phyloP scores from a whole-genome alignment of 2,888 invertebrate genomes.

The Craniophora ligustri region DNA sequence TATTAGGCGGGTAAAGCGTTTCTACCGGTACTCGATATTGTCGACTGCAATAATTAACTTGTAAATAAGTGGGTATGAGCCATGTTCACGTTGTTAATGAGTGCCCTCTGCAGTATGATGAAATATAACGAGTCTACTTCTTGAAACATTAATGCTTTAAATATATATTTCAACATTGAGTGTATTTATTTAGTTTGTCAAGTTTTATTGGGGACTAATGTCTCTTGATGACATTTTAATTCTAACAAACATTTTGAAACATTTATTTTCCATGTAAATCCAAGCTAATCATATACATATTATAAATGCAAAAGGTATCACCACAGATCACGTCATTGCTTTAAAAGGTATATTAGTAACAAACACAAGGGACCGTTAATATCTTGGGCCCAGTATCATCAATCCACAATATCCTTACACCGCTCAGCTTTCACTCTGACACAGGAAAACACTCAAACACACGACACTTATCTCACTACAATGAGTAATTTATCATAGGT shows the following conservation, averaged over 20 bases:
- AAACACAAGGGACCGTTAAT: slow-evolving; percentile 45
- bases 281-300: neutral
- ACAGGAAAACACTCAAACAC: slow-evolving; percentile 83
- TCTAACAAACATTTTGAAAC: slow-evolving; percentile 44
- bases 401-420: slow-evolving; percentile 72
- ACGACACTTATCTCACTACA: slow-evolving; percentile 84
- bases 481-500: slow-evolving; percentile 86
- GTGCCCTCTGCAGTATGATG: slow-evolving; percentile 42
- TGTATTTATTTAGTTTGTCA: slow-evolving; percentile 34
- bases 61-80: slow-evolving; percentile 54
- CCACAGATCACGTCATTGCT: slow-evolving; percentile 22
- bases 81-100: slow-evolving; percentile 43
- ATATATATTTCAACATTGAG: slow-evolving; percentile 22
- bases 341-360: slow-evolving; percentile 33
- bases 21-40: slow-evolving; percentile 62
- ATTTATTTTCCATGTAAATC: slow-evolving; percentile 35
- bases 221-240: too few species aligned
- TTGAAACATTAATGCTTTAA: slow-evolving; percentile 43
- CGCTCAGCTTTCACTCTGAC: slow-evolving; percentile 82
- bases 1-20: slow-evolving; percentile 59
- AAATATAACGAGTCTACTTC: slow-evolving; percentile 45
- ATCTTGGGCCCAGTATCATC: slow-evolving; percentile 60
- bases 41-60: slow-evolving; percentile 60
- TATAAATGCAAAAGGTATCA: neutral
- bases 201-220: neutral